Conservation (phyloP, 92 coral and sea anemone species). For the Bergia sp. region DNA sequence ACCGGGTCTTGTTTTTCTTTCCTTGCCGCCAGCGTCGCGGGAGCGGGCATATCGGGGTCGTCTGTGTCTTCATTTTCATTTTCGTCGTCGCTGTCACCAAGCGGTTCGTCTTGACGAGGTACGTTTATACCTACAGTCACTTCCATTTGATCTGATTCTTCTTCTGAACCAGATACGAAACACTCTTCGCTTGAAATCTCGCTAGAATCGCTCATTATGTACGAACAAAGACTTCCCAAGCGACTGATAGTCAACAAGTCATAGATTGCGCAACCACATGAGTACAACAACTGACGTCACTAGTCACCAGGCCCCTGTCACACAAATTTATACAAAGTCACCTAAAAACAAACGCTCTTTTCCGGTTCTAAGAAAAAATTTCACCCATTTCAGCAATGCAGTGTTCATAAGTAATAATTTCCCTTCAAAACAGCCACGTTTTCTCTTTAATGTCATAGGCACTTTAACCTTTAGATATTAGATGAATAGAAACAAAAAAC, state of each 20-base stretch:
- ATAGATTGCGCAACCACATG: neutral
- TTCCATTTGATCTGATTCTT: slow-evolving; percentile 10
- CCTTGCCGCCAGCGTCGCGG: neutral
- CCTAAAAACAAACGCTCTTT: neutral
- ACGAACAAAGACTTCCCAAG: neutral
- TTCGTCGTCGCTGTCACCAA: slow-evolving; percentile 2
- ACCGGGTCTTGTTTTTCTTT: neutral
- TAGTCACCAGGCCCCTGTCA: neutral
- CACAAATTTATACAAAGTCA: neutral
- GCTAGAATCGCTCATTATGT: slow-evolving; percentile 5
- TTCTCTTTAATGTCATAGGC: neutral
- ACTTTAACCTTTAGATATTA: neutral
- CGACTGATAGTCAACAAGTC: neutral
- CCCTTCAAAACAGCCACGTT: neutral
- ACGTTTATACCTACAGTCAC: neutral
- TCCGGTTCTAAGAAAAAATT: neutral
- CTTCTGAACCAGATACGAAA: neutral
- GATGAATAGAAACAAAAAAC: too few relatives aligned
- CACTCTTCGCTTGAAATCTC: neutral
- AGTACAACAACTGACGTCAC: slow-evolving; percentile 11
- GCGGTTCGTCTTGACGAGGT: neutral
- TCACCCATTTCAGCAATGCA: neutral
- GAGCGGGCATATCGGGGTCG: slow-evolving; percentile 20
- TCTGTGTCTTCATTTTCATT: neutral
- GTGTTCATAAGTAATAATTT: neutral